phyloP scores from a whole-genome alignment of 2,113 vertebrate species.

The Cygnus buccinator region DNA sequence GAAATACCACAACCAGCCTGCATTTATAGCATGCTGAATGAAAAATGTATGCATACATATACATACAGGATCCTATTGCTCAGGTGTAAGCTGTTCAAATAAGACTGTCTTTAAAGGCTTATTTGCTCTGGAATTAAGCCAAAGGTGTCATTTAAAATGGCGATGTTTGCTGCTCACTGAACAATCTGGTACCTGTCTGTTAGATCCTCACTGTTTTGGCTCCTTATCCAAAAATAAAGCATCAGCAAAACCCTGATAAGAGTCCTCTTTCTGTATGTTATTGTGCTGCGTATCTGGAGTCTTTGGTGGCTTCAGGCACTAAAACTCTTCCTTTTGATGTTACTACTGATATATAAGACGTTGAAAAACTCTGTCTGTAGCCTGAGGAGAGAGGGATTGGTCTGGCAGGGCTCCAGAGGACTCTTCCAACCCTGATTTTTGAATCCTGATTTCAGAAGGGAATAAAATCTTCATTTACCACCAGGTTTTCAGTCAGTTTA shows the following conservation, averaged over 20 bases:
- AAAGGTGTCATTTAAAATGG: not conserved
- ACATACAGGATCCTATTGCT: not conserved
- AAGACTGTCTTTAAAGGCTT: not conserved
- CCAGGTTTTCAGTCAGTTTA: not conserved
- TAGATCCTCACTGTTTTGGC: not conserved
- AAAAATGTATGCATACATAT: rapidly evolving
- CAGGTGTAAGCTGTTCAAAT: not conserved
- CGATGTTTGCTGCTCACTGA: not conserved
- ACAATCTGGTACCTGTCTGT: not conserved
- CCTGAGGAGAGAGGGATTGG: not conserved
- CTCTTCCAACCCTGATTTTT: not conserved
- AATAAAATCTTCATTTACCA: not conserved
- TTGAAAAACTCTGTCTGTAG: not conserved
- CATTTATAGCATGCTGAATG: not conserved
- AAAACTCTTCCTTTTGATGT: not conserved
- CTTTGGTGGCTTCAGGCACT: not conserved
- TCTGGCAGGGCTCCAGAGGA: not conserved
- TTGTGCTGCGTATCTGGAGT: not conserved
- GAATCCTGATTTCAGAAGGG: not conserved
- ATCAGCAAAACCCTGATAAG: not conserved
- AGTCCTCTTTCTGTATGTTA: rapidly evolving
- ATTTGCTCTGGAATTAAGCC: not conserved
- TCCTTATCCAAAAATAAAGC: not conserved
- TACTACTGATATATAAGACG: not conserved
- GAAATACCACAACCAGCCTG: not conserved